These are phyloP conservation scores for Tinea semifulvella DNA, from an alignment of 2,888 invertebrate species.

Conservation along the genomic window DNA sequence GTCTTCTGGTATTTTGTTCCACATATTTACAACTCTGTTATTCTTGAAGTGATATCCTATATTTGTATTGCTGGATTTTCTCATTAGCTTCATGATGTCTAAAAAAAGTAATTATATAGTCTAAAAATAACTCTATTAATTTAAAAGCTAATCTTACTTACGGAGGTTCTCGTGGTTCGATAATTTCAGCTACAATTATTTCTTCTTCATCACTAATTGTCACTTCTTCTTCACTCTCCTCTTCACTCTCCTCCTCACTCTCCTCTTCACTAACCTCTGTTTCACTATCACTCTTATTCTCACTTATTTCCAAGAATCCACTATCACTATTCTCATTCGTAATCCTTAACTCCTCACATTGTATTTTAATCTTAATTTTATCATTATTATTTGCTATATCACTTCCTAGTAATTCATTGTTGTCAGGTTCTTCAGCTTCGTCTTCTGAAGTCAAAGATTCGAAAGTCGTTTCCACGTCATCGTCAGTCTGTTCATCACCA, in stretches of 20 bases:
- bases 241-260: conserved; percentile 20
- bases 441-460: conserved; percentile 49
- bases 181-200: conserved; percentile 28
- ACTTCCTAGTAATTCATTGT: conserved; percentile 38
- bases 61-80: too few relatives aligned
- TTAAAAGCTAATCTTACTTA: too few relatives aligned
- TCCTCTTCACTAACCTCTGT: conserved; percentile 29
- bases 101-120: too few relatives aligned
- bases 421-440: conserved; percentile 33
- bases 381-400: conserved; percentile 15
- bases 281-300: conserved; percentile 36
- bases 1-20: too few relatives aligned
- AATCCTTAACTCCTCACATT: conserved; percentile 38
- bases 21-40: too few relatives aligned
- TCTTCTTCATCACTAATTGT: conserved; percentile 32
- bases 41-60: too few relatives aligned
- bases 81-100: too few relatives aligned
- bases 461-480: conserved; percentile 48
- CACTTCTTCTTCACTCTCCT: conserved; percentile 27
- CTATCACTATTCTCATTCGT: conserved; percentile 61
- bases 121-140: too few relatives aligned
- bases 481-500: conserved; percentile 58
- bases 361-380: conserved; percentile 34
- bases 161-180: conserved; percentile 17
- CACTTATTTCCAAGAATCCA: conserved; percentile 54